A percentile compares a stretch with the other conserved stretches of the same genome.
These are phyloP conservation scores for Xanthorhoe spadicearia DNA, from an alignment of 2,888 invertebrate species.

Conservation along the genomic window DNA sequence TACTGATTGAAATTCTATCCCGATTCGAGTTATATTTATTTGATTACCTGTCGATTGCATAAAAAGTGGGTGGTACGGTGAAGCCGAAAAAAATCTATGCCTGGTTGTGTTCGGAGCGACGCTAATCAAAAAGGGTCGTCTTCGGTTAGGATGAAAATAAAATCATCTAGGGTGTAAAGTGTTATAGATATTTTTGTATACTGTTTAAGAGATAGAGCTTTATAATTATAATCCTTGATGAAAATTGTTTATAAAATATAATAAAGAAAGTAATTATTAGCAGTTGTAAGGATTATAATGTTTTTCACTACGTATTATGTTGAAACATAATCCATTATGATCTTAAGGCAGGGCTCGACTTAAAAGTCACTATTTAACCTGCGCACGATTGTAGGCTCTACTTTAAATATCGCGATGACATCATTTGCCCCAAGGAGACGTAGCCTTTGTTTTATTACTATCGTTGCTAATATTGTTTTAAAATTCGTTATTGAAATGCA, in stretches of 20 bases:
- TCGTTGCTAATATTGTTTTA: background rate
- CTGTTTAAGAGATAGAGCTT: background rate
- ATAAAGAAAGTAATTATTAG: too few relatives aligned
- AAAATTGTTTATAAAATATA: background rate
- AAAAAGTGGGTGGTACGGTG: constrained; percentile 50
- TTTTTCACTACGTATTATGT: background rate
- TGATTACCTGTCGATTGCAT: constrained; percentile 63
- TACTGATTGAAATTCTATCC: constrained; percentile 14
- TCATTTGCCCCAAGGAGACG: constrained; percentile 15
- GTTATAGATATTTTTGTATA: constrained; percentile 4
- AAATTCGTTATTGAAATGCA: background rate
- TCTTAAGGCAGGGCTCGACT: background rate
- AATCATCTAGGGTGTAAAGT: constrained; percentile 45
- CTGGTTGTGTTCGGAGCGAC: constrained; percentile 54
- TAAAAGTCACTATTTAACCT: background rate
- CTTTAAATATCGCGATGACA: constrained; percentile 20
- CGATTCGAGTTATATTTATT: constrained; percentile 37
- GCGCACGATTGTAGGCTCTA: constrained; percentile 9
- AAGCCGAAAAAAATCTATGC: constrained; percentile 38
- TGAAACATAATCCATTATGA: background rate
- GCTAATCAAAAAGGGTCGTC: constrained; percentile 64
- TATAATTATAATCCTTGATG: background rate
- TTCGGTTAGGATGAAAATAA: constrained; percentile 47
- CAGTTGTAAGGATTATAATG: too few relatives aligned
- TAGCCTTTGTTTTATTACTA: constrained; percentile 16